Conservation (phyloP, 2,113 vertebrate species). For the Pseudonaja textilis region DNA sequence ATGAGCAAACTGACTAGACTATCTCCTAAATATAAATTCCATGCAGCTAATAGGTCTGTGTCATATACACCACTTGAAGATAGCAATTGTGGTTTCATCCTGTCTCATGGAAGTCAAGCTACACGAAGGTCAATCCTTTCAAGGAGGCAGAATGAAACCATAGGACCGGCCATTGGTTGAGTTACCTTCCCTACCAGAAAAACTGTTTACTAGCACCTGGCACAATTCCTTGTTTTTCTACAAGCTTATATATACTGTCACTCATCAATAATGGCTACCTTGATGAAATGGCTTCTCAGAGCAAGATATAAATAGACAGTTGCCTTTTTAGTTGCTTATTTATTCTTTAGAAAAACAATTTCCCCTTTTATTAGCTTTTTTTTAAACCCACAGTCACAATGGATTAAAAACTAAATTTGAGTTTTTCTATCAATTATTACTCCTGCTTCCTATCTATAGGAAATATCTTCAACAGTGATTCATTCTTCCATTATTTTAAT, state of each 20-base stretch:
- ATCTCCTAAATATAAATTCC: background rate
- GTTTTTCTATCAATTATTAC: background rate
- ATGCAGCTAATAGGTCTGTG: background rate
- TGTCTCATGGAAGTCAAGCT: background rate
- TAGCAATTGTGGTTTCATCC: background rate
- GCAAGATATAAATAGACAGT: background rate
- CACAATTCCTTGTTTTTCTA: background rate
- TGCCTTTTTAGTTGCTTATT: background rate
- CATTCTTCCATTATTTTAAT: background rate
- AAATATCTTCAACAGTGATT: background rate
- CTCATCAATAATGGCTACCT: background rate
- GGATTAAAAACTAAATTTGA: background rate
- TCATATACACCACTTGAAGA: background rate
- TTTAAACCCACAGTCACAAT: slow-evolving; percentile 37
- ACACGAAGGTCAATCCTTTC: background rate
- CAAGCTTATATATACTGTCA: background rate
- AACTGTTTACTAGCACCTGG: background rate
- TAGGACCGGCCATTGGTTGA: background rate
- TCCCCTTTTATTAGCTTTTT: slow-evolving; percentile 26
- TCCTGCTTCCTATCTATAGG: background rate
- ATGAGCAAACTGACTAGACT: background rate
- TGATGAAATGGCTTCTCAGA: background rate
- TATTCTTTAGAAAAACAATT: background rate
- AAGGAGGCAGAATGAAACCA: background rate
- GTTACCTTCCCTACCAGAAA: background rate